Evolutionary conservation across 1,140 invertebrate genomes (phyloP), one percentile per base, ranked within the genome.

Genomic region (Cylas formicarius): DNA sequence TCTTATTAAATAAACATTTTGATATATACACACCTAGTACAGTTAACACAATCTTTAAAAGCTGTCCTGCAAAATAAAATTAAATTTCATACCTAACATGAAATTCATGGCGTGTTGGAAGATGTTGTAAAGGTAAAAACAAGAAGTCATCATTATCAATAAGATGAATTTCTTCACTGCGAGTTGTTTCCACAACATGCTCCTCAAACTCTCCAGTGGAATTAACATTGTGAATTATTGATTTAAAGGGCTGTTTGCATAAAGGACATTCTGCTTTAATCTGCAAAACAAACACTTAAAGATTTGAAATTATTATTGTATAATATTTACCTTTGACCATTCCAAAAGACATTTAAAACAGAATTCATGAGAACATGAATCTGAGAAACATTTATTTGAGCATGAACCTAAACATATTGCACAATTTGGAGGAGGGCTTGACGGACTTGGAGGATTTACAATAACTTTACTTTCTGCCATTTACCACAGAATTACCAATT

Each of bases 191-290:
- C 8, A 58, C 55, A 35, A 58, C 65, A 62, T 91, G 90, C 48
- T 90, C 80, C 55, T 95, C 90, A 67, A 89, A 94, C 56, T 92
- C 86, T 49, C 83, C 75, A 63, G 84, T 81, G 1, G 86, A 86
- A 50, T 82, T 77, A 3, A 95, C 84, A 77, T 90, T 94, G 63
- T 94, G 88, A 51, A 94, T 88, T 23, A 96, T 95, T 4, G 82
- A 85, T 53, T 80, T 85, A 62, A 96, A 95, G 4, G 77, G 75
- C 60, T 91, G 86, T 57, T 96, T 95, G 67, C 93, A 97, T 0
- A 97, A 68, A 3, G 93, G 93, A 67, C 93, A 97, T 60, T 90
- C 90, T 9, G 89, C 76, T 68, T 95, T 94, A 6, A 94, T 82
- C 77, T 80, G 59, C n/a, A 11, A 50, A 54, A 13, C 17, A 7